Base-by-base conservation (phyloP, 1,140 invertebrate species). In the Harpegnathos saltator region DNA sequence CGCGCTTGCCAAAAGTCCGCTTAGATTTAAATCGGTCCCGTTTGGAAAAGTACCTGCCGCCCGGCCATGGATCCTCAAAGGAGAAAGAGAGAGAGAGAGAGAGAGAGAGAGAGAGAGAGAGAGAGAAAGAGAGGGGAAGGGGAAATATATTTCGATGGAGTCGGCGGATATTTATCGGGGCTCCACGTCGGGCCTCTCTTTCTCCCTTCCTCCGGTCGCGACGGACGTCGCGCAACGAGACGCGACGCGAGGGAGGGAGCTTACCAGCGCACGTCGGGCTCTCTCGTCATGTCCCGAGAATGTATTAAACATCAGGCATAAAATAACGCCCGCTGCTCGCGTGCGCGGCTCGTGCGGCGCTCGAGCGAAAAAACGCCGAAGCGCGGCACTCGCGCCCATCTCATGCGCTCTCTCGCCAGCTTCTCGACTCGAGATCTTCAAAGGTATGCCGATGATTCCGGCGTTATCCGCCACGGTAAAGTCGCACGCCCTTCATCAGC, bases 11-110 rank as follows among this genome's bases (percentile, higher is more conserved):
- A 90, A 91, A 80, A 88, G 83, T 82, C 62, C 78, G 72, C 82
- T 85, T 86, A 86, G 84, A 92, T 89, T 92, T 91, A 89, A 91
- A 92, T 91, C 87, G 89, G 89, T 87, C 84, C 62, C 85, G 81
- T 90, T 90, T 86, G 83, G 85, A 86, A 86, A 84, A 85, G 87
- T 89, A 88, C 68, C 84, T 87, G 71, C 81, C 69, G 38, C 38
- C 62, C 66, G 83, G 14, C 17, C 69, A 19, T 38, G 44, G 14
- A 84, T 83, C 15, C 66, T 80, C 81, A 71, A 85, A 85, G 91
- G 91, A 91, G n/a, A n/a, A n/a, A n/a, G n/a, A n/a, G n/a, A n/a
- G n/a, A n/a, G n/a, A n/a, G n/a, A n/a, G n/a, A n/a, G n/a, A n/a
- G n/a, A n/a, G n/a, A n/a, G n/a, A n/a, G n/a, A n/a, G n/a, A n/a